Conservation (phyloP, 2,888 invertebrate species). For the Scelioninae gen. 2 region DNA sequence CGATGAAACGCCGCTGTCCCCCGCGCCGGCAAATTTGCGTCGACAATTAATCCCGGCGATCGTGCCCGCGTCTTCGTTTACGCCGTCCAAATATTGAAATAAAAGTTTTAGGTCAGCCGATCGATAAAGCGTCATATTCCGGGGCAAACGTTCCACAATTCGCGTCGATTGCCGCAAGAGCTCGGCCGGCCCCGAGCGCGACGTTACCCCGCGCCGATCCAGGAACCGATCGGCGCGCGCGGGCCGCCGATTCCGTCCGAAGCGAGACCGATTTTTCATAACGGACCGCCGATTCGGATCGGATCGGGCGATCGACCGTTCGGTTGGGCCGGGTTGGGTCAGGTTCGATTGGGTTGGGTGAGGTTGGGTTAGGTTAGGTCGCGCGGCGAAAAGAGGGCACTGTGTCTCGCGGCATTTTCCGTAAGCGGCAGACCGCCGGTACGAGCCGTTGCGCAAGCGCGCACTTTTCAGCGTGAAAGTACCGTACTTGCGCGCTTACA, state of each 20-base stretch:
- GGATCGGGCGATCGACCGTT: constrained; percentile 3
- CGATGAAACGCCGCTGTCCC: not conserved
- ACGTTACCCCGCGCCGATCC: not conserved
- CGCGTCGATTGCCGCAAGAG: not conserved
- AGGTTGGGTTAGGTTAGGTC: constrained; percentile 34
- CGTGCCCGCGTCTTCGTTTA: not conserved
- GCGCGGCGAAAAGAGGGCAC: constrained; percentile 60
- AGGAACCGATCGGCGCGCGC: too few species aligned
- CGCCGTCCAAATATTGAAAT: constrained; percentile 14
- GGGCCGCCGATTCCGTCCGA: too few species aligned
- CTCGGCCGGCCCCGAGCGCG: not conserved
- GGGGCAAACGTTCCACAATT: not conserved
- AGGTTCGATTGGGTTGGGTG: constrained; percentile 16
- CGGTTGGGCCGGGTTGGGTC: not conserved
- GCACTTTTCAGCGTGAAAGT: constrained; percentile 54
- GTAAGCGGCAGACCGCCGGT: constrained; percentile 52
- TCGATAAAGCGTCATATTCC: constrained; percentile 3
- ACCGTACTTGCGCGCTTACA: constrained; percentile 51
- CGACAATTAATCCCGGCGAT: not conserved
- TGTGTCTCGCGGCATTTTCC: constrained; percentile 61
- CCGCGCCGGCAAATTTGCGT: constrained; percentile 7
- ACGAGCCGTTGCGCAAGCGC: constrained; percentile 48
- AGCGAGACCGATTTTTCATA: too few species aligned
- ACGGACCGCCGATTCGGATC: too few species aligned
- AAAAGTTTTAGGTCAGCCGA: constrained; percentile 25